Conservation (phyloP, 1,140 invertebrate genomes). For the Tenebrio molitor region DNA sequence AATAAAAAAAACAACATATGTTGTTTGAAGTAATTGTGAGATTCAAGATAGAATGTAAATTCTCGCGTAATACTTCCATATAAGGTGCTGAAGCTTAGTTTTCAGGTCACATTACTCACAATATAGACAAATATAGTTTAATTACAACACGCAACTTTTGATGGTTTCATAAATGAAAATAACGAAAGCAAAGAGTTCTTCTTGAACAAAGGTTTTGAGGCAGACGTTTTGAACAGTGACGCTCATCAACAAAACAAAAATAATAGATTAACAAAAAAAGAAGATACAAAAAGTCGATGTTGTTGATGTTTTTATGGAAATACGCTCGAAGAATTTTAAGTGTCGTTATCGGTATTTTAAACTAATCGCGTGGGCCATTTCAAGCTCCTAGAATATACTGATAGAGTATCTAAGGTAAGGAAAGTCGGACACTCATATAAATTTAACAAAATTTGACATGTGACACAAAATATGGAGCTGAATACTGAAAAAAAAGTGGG, state of each 20-base stretch:
- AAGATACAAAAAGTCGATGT: background rate
- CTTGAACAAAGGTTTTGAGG: background rate
- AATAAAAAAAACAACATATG: constrained; percentile 11
- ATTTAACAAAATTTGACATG: constrained; percentile 43
- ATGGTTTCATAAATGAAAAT: constrained; percentile 8
- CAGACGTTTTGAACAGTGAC: background rate
- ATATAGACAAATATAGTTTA: constrained; percentile 45
- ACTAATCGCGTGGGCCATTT: constrained; percentile 4
- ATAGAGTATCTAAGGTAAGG: constrained; percentile 12
- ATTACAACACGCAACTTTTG: constrained; percentile 37
- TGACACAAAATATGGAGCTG: constrained; percentile 40
- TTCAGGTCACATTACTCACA: constrained; percentile 47
- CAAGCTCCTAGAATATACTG: background rate
- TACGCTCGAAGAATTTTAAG: constrained; percentile 21
- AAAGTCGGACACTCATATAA: constrained; percentile 17
- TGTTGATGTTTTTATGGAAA: constrained; percentile 23
- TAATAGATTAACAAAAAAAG: constrained; percentile 3
- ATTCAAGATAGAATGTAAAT: constrained; percentile 34
- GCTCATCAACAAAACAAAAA: constrained; percentile 5
- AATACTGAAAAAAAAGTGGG: constrained; percentile 58
- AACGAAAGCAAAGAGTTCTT: too few relatives aligned
- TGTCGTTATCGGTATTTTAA: constrained; percentile 1
- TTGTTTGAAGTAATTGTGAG: constrained; percentile 8
- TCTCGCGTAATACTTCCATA: constrained; percentile 43
- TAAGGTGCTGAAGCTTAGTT: constrained; percentile 42